These are phyloP conservation scores for Simalia tracyae DNA, from an alignment of 2,797 vertebrate genomes.

Conservation along the genomic window DNA sequence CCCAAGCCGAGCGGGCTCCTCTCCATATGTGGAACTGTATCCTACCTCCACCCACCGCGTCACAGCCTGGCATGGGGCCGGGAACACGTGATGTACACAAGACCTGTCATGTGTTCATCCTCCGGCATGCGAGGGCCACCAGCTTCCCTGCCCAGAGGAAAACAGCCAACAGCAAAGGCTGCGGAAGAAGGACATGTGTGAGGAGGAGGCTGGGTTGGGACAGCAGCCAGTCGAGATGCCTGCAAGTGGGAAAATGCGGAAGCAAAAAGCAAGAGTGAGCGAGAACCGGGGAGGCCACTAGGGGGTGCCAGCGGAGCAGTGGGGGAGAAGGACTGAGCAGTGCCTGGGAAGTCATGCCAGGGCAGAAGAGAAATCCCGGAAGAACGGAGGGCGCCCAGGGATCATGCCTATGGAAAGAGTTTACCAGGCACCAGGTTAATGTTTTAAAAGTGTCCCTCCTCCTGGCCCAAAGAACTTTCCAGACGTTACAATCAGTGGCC, in stretches of 20 bases:
- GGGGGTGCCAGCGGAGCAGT: background rate
- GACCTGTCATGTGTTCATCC: slow-evolving; percentile 17
- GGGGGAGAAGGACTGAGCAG: background rate
- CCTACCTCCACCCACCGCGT: slow-evolving; percentile 33
- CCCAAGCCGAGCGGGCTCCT: background rate
- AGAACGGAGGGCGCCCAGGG: background rate
- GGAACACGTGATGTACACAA: slow-evolving; percentile 39
- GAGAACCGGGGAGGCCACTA: background rate
- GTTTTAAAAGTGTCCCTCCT: background rate
- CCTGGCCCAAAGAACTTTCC: background rate
- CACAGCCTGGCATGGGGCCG: slow-evolving; percentile 29
- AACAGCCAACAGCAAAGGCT: background rate
- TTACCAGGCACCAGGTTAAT: background rate
- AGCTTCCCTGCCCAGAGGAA: slow-evolving; percentile 10
- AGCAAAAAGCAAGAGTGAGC: background rate
- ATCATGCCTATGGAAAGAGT: background rate
- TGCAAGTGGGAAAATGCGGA: background rate
- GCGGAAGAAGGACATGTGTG: slow-evolving; percentile 6
- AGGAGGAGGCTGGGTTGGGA: slow-evolving; percentile 20
- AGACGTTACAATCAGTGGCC: background rate
- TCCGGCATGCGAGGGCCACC: slow-evolving; percentile 24
- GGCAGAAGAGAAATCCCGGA: background rate
- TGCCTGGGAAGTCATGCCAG: background rate
- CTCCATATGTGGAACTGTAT: slow-evolving; percentile 24
- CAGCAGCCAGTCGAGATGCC: slow-evolving; percentile 10